Conservation (phyloP, 2,113 vertebrate genomes). For the Chionodraco myersi region DNA sequence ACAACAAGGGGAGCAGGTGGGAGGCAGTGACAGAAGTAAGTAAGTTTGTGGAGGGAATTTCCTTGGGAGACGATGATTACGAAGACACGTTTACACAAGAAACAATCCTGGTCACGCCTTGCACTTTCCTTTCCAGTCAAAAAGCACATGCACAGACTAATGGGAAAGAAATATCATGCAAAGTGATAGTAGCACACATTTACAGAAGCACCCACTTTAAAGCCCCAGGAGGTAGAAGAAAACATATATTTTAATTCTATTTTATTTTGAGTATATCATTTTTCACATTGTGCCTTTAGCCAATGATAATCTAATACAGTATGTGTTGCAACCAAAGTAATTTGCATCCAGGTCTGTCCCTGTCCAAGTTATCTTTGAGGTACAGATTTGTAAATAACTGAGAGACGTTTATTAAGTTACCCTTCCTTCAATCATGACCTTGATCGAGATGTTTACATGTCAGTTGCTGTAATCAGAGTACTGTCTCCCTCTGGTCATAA, state of each 20-base stretch:
- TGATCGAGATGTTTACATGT: constrained; percentile 36
- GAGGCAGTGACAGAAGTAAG: not conserved
- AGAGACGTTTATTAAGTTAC: constrained; percentile 21
- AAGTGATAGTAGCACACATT: not conserved
- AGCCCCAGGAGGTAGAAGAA: too few relatives aligned
- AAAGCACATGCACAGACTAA: not conserved
- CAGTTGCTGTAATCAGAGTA: constrained; percentile 29
- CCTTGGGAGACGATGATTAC: not conserved
- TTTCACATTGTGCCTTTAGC: too few relatives aligned
- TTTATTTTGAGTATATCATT: too few relatives aligned
- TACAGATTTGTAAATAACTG: not conserved
- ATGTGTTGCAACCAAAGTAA: too few relatives aligned
- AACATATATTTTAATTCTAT: too few relatives aligned
- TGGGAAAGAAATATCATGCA: too few relatives aligned
- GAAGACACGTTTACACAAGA: not conserved
- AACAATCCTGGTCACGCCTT: not conserved
- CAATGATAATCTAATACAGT: too few relatives aligned
- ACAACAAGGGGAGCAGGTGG: constrained; percentile 10
- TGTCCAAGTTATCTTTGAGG: too few relatives aligned
- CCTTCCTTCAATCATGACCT: constrained; percentile 15
- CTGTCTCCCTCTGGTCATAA: constrained; percentile 8
- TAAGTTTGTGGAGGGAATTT: constrained; percentile 14
- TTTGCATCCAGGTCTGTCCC: too few relatives aligned
- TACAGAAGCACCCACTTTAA: not conserved
- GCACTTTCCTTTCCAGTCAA: not conserved